A percentile compares a stretch with the other conserved stretches of the same genome.
These are phyloP conservation scores for Kobus ellipsiprymnus DNA, from an alignment of 2,113 vertebrate genomes.

Conservation along the genomic window DNA sequence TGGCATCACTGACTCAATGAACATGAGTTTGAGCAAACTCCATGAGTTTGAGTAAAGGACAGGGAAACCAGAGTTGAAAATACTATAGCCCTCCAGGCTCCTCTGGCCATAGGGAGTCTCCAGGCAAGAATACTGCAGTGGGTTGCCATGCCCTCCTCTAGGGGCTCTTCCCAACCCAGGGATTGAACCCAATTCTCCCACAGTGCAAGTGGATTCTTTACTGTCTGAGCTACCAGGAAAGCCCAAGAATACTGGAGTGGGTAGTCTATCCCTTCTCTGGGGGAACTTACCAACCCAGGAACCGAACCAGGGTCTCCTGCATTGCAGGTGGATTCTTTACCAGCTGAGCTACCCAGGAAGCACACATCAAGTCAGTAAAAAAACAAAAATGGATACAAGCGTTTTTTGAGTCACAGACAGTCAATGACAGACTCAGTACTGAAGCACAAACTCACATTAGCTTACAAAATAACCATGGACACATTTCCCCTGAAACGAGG, in stretches of 20 bases:
- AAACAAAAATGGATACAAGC: conserved; percentile 44
- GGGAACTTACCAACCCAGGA: not conserved
- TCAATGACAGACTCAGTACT: not conserved
- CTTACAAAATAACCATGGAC: conserved; percentile 37
- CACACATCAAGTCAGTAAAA: not conserved
- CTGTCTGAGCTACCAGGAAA: not conserved
- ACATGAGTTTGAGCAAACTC: not conserved
- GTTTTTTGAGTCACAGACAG: conserved; percentile 42
- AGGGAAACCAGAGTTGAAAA: not conserved
- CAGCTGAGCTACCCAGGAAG: not conserved
- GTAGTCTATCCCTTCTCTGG: not conserved
- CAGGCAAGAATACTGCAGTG: not conserved
- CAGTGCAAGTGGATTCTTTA: not conserved
- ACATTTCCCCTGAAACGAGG: conserved; percentile 3
- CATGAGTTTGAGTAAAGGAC: not conserved
- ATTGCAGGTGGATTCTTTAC: not conserved
- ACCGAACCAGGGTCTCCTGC: not conserved
- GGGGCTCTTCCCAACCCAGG: not conserved
- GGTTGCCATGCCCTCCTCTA: not conserved
- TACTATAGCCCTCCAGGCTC: not conserved
- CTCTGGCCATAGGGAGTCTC: not conserved
- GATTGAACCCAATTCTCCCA: not conserved
- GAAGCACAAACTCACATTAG: conserved; percentile 8
- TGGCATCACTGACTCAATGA: not conserved
- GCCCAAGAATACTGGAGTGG: not conserved